Evolutionary conservation across 1,140 invertebrate genomes (phyloP), one percentile per base, ranked within the genome.

Genomic region (Homalodisca vitripennis): DNA sequence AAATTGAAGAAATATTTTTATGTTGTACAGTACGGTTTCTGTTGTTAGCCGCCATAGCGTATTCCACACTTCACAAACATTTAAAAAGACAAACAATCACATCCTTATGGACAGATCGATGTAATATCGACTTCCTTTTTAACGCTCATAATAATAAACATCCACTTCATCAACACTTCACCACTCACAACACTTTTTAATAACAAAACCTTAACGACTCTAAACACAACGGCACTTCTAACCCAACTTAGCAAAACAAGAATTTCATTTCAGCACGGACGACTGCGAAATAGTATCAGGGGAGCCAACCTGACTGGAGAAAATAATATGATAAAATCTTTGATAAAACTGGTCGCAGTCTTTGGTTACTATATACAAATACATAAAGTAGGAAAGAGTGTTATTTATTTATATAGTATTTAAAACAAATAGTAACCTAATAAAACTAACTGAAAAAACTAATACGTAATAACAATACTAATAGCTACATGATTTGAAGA

Each of bases 1-100:
- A 89, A 82, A 95, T 91, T 73, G 91, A 93, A 74, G 90, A 88
- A 78, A 94, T 91, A 81, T 90, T 90, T 81, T 89, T 89, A 73
- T 85, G 82, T 71, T 86, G 85, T 24, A 84, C 81, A 71, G 84
- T 79, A 72, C 84, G 81, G 78, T 82, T 85, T 70, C 84, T 71
- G 67, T 70, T 71, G 60, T 66, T 66, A 69, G 72, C 69, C 70
- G 72, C 72, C 72, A 73, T 73, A 70, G 60, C 62, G 57, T 30
- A 34, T 29, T 48, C 63, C 31, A 31, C 32, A 46, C 63, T 46
- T 46, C 41, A 66, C 29, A 64, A 47, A 47, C 41, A 66, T 60
- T 60, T 27, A 60, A 60, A 26, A 10, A 13, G 29, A 22, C 26
- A 10, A 10, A 27, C 6, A 60, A 26, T 60, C 55, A 60, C 55